These are phyloP conservation scores for Rhagium mordax DNA, from an alignment of 2,888 invertebrate genomes.

Conservation along the genomic window DNA sequence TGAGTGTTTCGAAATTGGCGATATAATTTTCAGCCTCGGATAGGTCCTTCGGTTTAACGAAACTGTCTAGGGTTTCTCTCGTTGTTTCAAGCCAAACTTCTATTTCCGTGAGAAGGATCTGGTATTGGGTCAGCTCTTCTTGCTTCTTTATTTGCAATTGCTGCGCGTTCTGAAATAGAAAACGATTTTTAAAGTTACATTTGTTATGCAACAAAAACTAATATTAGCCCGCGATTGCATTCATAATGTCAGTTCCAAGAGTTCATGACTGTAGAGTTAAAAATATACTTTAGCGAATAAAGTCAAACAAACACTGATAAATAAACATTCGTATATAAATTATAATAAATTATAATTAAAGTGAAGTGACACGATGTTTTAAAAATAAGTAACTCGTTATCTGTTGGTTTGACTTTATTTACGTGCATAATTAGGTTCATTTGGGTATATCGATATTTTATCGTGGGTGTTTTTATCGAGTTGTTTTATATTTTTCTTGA, in stretches of 20 bases:
- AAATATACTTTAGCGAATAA: conserved; percentile 28
- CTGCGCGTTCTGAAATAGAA: conserved; percentile 71
- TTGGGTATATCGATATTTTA: not conserved
- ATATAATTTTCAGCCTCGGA: conserved; percentile 63
- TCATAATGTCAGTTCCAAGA: conserved; percentile 8
- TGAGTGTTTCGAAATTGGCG: conserved; percentile 61
- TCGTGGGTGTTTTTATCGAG: not conserved
- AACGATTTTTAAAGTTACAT: conserved; percentile 33
- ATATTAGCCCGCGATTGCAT: conserved; percentile 29
- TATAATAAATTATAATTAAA: conserved; percentile 14
- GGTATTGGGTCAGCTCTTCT: conserved; percentile 73
- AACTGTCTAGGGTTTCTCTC: conserved; percentile 60
- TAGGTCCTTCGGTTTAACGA: conserved; percentile 54
- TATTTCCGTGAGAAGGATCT: conserved; percentile 71
- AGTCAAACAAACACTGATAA: conserved; percentile 2
- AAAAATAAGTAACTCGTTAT: not conserved
- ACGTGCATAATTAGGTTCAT: not conserved
- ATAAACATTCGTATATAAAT: conserved; percentile 22
- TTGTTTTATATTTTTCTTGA: not conserved
- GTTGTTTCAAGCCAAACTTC: conserved; percentile 73
- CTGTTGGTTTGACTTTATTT: not conserved
- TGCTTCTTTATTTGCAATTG: conserved; percentile 72
- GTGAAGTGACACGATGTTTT: not conserved
- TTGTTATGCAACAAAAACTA: conserved; percentile 33
- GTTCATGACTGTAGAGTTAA: conserved; percentile 23